phyloP scores from a whole-genome alignment of 1,140 invertebrate genomes.

The Rhopalosiphum maidis region DNA sequence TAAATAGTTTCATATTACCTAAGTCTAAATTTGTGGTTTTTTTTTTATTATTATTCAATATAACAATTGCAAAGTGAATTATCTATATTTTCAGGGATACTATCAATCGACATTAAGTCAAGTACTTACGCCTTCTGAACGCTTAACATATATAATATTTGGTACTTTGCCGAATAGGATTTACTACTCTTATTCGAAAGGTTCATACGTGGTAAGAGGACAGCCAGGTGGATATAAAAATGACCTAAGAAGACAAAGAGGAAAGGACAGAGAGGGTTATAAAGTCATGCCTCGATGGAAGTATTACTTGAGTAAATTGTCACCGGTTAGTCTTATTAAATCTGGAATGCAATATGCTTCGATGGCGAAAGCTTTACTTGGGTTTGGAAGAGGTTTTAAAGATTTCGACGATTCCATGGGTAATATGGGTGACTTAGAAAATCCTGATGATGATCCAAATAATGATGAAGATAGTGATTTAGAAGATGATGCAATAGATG shows the following conservation, averaged over 20 bases:
- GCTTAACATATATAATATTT: fast-evolving
- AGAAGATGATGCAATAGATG: too few species aligned
- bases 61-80: too few species aligned
- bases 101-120: not conserved
- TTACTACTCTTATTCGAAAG: not conserved
- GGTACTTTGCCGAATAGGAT: not conserved
- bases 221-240: not conserved
- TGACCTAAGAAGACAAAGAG: not conserved
- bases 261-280: not conserved
- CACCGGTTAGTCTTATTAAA: not conserved
- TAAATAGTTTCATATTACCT: not conserved
- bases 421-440: too few species aligned
- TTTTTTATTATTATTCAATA: too few species aligned
- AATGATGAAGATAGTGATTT: too few species aligned
- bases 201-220: not conserved
- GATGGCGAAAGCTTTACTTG: not conserved
- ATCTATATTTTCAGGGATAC: not conserved
- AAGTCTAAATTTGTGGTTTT: not conserved
- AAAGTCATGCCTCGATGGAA: not conserved
- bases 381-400: not conserved
- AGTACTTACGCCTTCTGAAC: not conserved
- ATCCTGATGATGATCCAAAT: too few species aligned
- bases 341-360: not conserved
- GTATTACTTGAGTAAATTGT: not conserved
- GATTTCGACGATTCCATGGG: not conserved